Conservation (phyloP, 2,113 vertebrate genomes). For the Cephalopterus ornatus region DNA sequence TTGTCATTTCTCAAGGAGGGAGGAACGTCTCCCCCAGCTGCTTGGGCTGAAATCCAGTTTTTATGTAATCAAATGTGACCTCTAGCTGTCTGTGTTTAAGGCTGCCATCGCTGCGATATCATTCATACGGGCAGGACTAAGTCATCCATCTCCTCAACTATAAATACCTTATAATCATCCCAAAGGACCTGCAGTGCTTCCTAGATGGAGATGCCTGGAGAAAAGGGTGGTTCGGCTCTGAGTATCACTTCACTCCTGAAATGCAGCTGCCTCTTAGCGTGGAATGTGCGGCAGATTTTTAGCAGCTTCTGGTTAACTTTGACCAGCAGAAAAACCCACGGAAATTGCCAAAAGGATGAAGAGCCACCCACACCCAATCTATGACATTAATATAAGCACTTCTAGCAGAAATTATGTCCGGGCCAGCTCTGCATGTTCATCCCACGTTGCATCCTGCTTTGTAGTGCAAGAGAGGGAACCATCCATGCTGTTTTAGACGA, state of each 20-base stretch:
- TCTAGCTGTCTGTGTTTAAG: constrained; percentile 51
- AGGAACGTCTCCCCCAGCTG: constrained; percentile 14
- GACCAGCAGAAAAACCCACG: neutral
- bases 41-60: constrained; percentile 28
- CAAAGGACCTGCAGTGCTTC: constrained; percentile 3
- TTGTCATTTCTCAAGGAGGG: constrained; percentile 6
- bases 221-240: neutral
- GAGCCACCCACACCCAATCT: neutral
- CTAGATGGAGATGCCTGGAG: neutral
- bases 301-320: neutral
- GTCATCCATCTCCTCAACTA: constrained; percentile 58
- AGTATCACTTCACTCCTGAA: neutral
- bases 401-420: neutral
- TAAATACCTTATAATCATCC: constrained; percentile 63
- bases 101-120: neutral
- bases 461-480: neutral
- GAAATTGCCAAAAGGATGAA: neutral
- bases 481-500: neutral
- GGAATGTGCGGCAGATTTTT: neutral
- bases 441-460: neutral
- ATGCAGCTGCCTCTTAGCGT: neutral
- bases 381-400: rapidly evolving
- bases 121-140: constrained; percentile 23
- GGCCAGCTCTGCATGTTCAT: neutral
- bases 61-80: constrained; percentile 57